Percentiles rank a stretch among this genome's conserved stretches.
phyloP scores from a whole-genome alignment of 1,140 invertebrate genomes.

The Caenorhabditis remanei region DNA sequence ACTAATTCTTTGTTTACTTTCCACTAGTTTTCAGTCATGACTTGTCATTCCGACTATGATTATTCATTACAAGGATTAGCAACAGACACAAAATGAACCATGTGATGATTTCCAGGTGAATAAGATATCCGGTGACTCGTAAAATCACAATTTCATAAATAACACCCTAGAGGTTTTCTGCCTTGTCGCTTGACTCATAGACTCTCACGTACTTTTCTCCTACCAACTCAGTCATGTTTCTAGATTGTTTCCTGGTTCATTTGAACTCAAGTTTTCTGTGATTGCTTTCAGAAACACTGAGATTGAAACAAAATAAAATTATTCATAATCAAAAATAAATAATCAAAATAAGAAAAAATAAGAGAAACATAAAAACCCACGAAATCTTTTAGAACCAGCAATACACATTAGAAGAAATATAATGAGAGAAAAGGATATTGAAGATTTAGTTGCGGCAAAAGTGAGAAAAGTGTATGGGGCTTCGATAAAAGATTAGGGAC shows the following conservation, averaged over 20 bases:
- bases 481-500: background rate
- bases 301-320: background rate
- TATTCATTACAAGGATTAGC: too few relatives aligned
- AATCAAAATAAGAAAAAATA: background rate
- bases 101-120: too few relatives aligned
- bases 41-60: too few relatives aligned
- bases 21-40: too few relatives aligned
- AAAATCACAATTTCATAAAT: too few relatives aligned
- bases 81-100: too few relatives aligned
- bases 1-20: too few relatives aligned
- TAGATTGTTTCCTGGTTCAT: background rate
- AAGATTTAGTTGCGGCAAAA: background rate
- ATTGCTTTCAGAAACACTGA: background rate
- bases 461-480: background rate
- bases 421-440: background rate
- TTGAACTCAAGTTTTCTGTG: background rate
- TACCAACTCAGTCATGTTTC: background rate
- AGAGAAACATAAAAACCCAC: background rate
- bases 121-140: too few relatives aligned
- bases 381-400: background rate
- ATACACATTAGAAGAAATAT: background rate
- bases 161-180: too few relatives aligned
- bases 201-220: background rate
- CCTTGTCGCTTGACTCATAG: too few relatives aligned
- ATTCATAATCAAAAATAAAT: slow-evolving; percentile 8